A percentile compares a stretch with the other conserved stretches of the same genome.
These are phyloP conservation scores for Cryptotis parvus DNA, from an alignment of 2,113 vertebrate species.

Conservation along the genomic window DNA sequence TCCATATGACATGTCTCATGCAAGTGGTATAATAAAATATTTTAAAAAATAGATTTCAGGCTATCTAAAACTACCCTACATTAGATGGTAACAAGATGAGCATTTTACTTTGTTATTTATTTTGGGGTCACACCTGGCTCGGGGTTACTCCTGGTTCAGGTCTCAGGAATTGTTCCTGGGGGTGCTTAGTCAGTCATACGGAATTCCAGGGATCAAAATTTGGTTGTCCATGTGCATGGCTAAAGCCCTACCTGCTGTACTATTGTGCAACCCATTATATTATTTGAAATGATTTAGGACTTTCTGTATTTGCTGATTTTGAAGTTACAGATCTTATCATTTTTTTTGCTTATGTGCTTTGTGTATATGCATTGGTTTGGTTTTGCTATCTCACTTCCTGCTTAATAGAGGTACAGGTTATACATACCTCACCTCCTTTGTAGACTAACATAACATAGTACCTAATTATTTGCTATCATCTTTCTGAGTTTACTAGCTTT, in stretches of 20 bases:
- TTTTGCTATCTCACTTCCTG: neutral
- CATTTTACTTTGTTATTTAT: neutral
- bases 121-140: too few species aligned
- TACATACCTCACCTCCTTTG: neutral
- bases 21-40: too few species aligned
- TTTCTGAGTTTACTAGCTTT: neutral
- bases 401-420: neutral
- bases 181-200: too few species aligned
- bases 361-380: too few species aligned
- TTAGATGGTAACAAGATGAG: neutral
- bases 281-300: conserved; percentile 9
- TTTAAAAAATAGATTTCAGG: neutral
- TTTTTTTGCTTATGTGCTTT: too few species aligned
- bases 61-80: conserved; percentile 7
- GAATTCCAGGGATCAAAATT: too few species aligned
- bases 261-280: too few species aligned
- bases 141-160: too few species aligned
- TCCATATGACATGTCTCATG: too few species aligned
- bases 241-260: too few species aligned
- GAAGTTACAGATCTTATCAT: neutral
- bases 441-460: neutral
- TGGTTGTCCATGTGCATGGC: too few species aligned
- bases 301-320: neutral
- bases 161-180: too few species aligned
- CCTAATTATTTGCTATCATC: neutral